Evolutionary conservation across 2,113 vertebrate species (phyloP).

Genomic region (Macheiramphus alcinus): DNA sequence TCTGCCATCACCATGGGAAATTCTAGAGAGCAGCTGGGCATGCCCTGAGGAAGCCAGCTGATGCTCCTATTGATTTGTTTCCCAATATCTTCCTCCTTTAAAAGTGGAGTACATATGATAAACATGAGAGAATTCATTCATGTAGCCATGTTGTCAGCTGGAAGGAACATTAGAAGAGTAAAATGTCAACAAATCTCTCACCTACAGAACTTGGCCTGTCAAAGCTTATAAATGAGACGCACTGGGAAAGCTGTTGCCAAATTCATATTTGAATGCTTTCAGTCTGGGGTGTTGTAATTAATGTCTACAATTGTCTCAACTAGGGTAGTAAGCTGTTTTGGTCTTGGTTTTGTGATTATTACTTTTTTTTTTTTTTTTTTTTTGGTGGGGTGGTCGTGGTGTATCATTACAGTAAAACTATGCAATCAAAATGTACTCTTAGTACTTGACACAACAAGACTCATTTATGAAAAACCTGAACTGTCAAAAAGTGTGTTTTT

Average conservation of each 20-base stretch:
- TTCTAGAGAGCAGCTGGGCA: neutral
- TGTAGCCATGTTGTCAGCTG: neutral
- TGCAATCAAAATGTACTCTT: neutral
- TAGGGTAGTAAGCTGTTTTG: neutral
- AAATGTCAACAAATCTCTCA: neutral
- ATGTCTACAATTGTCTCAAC: neutral
- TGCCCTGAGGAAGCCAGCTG: neutral
- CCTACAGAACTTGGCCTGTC: neutral
- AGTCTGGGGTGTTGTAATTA: neutral
- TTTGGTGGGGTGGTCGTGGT: neutral
- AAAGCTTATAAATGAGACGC: neutral
- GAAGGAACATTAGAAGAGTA: neutral
- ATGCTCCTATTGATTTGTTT: neutral
- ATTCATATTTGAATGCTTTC: neutral
- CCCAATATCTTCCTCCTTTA: neutral
- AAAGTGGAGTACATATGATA: neutral
- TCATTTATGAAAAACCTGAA: neutral
- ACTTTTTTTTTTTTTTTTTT: neutral
- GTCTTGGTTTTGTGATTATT: neutral
- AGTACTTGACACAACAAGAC: neutral
- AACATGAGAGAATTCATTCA: rapidly evolving
- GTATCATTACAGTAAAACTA: neutral
- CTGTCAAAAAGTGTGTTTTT: neutral
- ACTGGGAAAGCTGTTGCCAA: neutral
- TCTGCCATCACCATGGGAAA: neutral